phyloP scores from a whole-genome alignment of 2,113 vertebrate species.

The Rhea pennata region DNA sequence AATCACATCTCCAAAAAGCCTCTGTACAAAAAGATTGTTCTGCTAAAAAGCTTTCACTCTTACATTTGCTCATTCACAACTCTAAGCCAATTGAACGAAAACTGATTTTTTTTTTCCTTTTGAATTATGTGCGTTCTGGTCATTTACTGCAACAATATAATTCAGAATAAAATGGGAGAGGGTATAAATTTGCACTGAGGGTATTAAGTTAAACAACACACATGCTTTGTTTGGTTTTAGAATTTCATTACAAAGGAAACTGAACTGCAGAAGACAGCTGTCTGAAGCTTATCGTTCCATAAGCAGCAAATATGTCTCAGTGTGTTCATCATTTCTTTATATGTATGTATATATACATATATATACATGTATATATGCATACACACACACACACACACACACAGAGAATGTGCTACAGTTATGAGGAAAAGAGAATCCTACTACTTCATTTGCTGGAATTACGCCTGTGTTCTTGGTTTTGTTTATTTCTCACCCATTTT shows the following conservation, averaged over 20 bases:
- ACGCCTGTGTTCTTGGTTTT: not conserved
- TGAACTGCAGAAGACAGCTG: not conserved
- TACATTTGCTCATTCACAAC: not conserved
- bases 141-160: slow-evolving; percentile 21
- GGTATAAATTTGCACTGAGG: slow-evolving; percentile 18
- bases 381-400: not conserved
- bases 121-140: not conserved
- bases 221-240: not conserved
- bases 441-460: not conserved
- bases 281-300: not conserved
- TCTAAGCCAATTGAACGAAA: not conserved
- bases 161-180: slow-evolving; percentile 1
- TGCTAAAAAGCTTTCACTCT: not conserved
- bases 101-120: not conserved
- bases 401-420: not conserved
- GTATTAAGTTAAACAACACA: slow-evolving; percentile 13
- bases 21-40: not conserved
- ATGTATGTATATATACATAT: not conserved
- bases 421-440: not conserved
- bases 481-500: not conserved
- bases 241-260: slow-evolving; percentile 39
- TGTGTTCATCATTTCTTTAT: not conserved
- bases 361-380: not conserved
- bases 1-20: not conserved
- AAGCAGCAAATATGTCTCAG: not conserved